These are phyloP conservation scores for Cyanoramphus novaezelandiae DNA, from an alignment of 2,113 vertebrate species.

Conservation along the genomic window DNA sequence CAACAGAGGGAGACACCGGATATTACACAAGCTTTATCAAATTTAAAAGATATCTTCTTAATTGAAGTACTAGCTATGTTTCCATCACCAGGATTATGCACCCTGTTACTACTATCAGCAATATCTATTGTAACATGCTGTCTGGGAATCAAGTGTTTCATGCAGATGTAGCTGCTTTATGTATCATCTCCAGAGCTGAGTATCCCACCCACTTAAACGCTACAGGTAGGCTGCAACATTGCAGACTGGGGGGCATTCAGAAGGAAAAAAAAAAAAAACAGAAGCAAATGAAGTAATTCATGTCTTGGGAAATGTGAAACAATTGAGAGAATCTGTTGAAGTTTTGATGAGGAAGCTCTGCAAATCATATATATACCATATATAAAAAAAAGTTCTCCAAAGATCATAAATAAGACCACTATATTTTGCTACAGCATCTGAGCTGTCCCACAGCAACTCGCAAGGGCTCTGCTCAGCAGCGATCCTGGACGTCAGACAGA, in stretches of 20 bases:
- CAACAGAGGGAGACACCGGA: conserved; percentile 67
- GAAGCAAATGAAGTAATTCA: not conserved
- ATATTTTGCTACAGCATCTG: not conserved
- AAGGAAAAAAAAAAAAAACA: not conserved
- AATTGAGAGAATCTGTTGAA: not conserved
- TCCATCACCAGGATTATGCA: not conserved
- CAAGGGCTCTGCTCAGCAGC: not conserved
- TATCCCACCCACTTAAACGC: conserved; percentile 55
- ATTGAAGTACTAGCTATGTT: conserved; percentile 34
- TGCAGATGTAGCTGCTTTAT: conserved; percentile 21
- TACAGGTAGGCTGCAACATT: conserved; percentile 77
- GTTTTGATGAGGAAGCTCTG: not conserved
- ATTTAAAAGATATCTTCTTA: conserved; percentile 56
- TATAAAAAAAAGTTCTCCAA: not conserved
- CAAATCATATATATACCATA: not conserved
- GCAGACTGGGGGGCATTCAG: conserved; percentile 32
- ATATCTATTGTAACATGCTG: not conserved
- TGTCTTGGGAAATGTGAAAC: not conserved
- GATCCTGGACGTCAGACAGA: conserved; percentile 15
- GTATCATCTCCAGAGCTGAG: not conserved
- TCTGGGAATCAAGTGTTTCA: conserved; percentile 25
- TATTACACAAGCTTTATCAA: conserved; percentile 67
- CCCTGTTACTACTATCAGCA: not conserved
- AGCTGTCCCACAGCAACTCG: conserved; percentile 27
- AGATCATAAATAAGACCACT: not conserved